Percentiles rank a stretch among this genome's conserved stretches.
Conservation (phyloP, 2,888 invertebrate species). For the Idaea biselata region DNA sequence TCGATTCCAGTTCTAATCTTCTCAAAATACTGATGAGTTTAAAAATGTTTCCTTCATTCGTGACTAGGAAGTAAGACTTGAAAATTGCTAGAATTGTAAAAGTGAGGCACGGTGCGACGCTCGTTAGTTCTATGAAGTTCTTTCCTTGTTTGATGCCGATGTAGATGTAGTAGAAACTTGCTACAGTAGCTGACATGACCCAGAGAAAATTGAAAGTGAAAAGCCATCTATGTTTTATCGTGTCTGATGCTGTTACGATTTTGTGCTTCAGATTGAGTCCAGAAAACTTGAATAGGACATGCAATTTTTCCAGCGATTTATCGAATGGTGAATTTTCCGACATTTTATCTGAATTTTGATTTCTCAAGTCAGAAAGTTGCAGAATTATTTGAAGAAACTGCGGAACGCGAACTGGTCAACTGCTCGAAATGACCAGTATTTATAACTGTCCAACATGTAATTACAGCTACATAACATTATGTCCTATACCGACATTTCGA, state of each 20-base stretch:
- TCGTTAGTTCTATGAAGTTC: conserved; percentile 39
- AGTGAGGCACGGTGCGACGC: conserved; percentile 38
- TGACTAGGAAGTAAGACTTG: conserved; percentile 32
- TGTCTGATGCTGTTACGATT: conserved; percentile 23
- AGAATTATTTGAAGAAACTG: neutral
- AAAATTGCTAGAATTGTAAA: conserved; percentile 32
- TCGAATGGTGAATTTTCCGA: conserved; percentile 27
- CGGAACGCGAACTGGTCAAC: neutral
- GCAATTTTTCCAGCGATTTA: conserved; percentile 33
- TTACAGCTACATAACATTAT: no score
- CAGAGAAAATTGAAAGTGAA: conserved; percentile 36
- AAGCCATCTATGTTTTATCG: conserved; percentile 31
- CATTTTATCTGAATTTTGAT: conserved; percentile 13
- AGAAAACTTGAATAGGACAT: conserved; percentile 32
- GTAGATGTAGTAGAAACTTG: conserved; percentile 30
- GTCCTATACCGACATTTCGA: neutral
- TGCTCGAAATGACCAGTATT: neutral
- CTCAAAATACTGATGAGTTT: conserved; percentile 30
- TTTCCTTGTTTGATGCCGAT: conserved; percentile 30
- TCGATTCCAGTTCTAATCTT: conserved; percentile 30
- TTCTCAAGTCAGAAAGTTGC: neutral
- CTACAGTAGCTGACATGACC: conserved; percentile 29
- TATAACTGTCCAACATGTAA: neutral
- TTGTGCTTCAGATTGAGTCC: conserved; percentile 33
- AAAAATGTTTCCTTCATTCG: conserved; percentile 29